Conservation (phyloP, 2,797 vertebrate genomes). For the Amblyraja radiata region DNA sequence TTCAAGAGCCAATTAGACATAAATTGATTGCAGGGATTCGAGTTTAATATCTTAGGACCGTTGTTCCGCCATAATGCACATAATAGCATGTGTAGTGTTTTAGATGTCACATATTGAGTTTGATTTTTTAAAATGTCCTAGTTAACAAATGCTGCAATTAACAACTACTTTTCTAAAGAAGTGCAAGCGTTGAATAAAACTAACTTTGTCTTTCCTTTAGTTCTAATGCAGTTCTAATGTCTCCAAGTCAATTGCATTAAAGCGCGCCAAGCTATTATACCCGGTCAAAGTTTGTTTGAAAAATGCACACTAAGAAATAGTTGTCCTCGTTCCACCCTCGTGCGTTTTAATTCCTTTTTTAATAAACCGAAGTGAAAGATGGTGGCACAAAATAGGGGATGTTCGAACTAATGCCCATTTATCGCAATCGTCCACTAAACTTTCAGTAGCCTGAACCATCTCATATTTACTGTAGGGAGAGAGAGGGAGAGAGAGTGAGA, state of each 20-base stretch:
- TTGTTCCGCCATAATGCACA: neutral
- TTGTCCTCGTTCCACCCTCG: neutral
- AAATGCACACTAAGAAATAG: neutral
- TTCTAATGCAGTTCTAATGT: neutral
- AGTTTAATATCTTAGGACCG: no score
- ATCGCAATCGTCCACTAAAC: neutral
- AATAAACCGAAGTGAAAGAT: neutral
- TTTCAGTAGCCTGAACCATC: slow-evolving; percentile 17
- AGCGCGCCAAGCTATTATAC: neutral
- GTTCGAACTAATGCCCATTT: neutral
- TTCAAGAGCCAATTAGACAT: neutral
- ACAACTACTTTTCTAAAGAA: neutral
- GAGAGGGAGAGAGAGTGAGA: neutral
- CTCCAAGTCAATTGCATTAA: neutral
- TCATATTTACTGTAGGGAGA: neutral
- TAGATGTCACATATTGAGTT: neutral
- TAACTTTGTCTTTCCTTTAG: neutral
- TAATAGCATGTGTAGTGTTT: neutral
- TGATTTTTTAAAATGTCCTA: neutral
- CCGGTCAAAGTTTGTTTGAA: neutral
- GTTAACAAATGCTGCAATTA: neutral
- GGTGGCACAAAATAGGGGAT: neutral
- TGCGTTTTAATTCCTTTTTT: neutral
- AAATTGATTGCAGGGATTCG: neutral
- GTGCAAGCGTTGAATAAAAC: neutral